Conservation (phyloP, 2,888 invertebrate species). For the Periphyllus acericola region DNA sequence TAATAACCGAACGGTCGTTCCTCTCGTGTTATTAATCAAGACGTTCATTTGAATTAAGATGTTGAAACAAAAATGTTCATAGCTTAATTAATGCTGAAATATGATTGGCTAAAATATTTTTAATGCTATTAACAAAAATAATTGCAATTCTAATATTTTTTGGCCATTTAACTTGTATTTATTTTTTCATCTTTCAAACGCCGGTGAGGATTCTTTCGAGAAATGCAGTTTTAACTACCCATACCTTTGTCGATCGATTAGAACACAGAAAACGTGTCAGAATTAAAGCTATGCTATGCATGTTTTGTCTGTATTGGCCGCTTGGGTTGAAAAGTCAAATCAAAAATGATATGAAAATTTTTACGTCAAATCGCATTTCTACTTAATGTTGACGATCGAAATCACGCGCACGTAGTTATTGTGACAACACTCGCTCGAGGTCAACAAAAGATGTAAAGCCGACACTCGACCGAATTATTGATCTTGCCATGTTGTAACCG, state of each 20-base stretch:
- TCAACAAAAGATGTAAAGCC: constrained; percentile 18
- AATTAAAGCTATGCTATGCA: too few species aligned
- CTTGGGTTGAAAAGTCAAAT: neutral
- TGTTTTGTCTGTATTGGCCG: neutral
- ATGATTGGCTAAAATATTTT: neutral
- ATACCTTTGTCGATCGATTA: neutral
- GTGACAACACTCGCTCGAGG: neutral
- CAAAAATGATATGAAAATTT: neutral
- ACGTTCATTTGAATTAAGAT: neutral
- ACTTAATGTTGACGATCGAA: neutral
- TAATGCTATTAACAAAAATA: constrained; percentile 3
- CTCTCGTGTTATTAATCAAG: neutral
- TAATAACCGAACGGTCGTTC: neutral
- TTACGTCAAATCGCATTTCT: neutral
- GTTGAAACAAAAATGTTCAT: neutral
- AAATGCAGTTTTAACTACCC: neutral
- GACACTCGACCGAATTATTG: constrained; percentile 24
- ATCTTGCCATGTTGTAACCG: constrained; percentile 12
- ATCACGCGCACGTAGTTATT: neutral
- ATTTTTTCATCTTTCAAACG: neutral
- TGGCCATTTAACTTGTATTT: neutral
- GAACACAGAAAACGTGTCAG: neutral
- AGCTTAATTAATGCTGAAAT: neutral
- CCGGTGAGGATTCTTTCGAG: neutral
- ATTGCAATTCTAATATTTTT: constrained; percentile 7